A percentile compares a stretch with the other conserved stretches of the same genome.
These are phyloP conservation scores for Hypocryptadius cinnamomeus DNA, from an alignment of 2,113 vertebrate species.

Conservation along the genomic window DNA sequence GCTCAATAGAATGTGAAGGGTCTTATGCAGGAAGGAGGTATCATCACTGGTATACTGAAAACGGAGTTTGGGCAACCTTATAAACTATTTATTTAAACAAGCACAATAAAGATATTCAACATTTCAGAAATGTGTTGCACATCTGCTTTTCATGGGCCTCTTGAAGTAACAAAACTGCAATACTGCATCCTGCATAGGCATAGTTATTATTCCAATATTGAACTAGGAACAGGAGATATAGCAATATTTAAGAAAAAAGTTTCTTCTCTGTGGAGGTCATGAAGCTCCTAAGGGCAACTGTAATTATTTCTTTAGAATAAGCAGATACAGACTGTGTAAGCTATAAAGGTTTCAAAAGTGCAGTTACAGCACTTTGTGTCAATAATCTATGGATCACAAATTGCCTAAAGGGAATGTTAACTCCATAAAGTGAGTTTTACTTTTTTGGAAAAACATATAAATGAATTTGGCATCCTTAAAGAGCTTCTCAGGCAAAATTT, in stretches of 20 bases:
- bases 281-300: background rate
- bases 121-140: background rate
- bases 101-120: background rate
- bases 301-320: background rate
- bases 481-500: background rate
- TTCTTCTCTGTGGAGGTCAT: background rate
- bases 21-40: background rate
- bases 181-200: background rate
- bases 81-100: background rate
- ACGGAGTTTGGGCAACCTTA: background rate
- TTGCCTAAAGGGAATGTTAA: background rate
- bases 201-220: background rate
- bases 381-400: constrained; percentile 1
- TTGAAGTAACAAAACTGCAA: background rate
- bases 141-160: background rate
- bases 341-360: background rate
- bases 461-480: background rate
- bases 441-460: background rate
- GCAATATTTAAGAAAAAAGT: background rate
- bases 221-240: background rate
- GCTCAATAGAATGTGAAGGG: background rate
- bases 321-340: background rate
- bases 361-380: background rate
- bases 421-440: background rate
- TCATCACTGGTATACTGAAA: background rate